Conservation (phyloP, 2,888 invertebrate species). For the Phragmatobia fuliginosa region DNA sequence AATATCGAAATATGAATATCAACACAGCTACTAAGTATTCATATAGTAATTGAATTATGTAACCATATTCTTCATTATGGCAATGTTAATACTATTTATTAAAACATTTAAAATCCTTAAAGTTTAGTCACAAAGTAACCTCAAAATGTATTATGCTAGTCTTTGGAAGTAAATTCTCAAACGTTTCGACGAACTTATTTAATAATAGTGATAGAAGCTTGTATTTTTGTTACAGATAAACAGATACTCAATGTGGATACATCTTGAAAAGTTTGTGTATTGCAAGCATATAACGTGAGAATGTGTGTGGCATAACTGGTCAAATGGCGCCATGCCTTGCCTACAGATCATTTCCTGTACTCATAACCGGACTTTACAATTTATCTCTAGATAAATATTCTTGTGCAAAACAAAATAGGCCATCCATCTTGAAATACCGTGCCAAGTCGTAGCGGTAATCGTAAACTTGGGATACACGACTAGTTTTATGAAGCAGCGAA, state of each 20-base stretch:
- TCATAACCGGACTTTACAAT: constrained; percentile 44
- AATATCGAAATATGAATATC: too few species aligned
- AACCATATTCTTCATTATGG: too few species aligned
- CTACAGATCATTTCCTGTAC: constrained; percentile 42
- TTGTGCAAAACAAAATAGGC: constrained; percentile 46
- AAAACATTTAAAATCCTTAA: neutral
- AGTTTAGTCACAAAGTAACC: too few species aligned
- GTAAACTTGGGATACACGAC: constrained; percentile 67
- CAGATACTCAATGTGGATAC: neutral
- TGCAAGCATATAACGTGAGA: neutral
- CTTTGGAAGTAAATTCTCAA: neutral
- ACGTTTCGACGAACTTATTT: too few species aligned
- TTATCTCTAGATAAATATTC: constrained; percentile 47
- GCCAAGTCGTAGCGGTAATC: constrained; percentile 59
- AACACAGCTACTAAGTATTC: too few species aligned
- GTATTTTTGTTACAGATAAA: too few species aligned
- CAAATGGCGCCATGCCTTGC: constrained; percentile 14
- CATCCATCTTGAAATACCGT: constrained; percentile 58
- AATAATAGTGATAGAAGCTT: too few species aligned
- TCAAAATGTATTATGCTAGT: neutral
- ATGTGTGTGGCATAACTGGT: neutral
- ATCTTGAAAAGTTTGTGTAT: neutral
- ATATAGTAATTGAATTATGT: too few species aligned
- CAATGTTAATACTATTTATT: too few species aligned
- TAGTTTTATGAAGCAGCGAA: constrained; percentile 64